Conservation (phyloP, 2,888 invertebrate species). For the Noctuana brunneofusca region DNA sequence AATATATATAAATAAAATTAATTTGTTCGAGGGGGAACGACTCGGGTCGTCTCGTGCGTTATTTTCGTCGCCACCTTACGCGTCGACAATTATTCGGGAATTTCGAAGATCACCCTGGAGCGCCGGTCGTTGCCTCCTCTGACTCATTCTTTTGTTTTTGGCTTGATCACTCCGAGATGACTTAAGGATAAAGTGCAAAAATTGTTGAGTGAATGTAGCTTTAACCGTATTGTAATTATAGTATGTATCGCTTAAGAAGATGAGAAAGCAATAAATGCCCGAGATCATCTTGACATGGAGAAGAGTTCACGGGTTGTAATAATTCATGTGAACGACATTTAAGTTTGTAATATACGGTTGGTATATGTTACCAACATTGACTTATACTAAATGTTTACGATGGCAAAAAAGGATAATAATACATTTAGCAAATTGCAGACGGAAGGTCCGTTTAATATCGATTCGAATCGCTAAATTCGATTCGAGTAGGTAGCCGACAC, state of each 20-base stretch:
- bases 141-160: conserved; percentile 78
- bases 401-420: conserved; percentile 46
- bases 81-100: conserved; percentile 81
- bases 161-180: conserved; percentile 37
- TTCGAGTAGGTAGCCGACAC: conserved; percentile 66
- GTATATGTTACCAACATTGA: not conserved
- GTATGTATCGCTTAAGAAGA: not conserved
- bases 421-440: conserved; percentile 47
- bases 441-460: conserved; percentile 56
- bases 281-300: not conserved
- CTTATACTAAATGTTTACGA: conserved; percentile 12
- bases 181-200: conserved; percentile 35
- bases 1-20: conserved; percentile 77
- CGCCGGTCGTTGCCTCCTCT: conserved; percentile 71
- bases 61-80: conserved; percentile 77
- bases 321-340: not conserved
- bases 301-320: not conserved
- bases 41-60: conserved; percentile 62
- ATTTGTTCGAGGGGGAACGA: conserved; percentile 72
- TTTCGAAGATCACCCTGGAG: conserved; percentile 79
- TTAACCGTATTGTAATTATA: not conserved
- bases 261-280: conserved; percentile 2
- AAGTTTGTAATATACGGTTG: not conserved
- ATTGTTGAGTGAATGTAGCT: conserved; percentile 8
- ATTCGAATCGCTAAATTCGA: conserved; percentile 52